These are phyloP conservation scores for Himalopsyche phryganea DNA, from an alignment of 1,140 invertebrate genomes.

Conservation along the genomic window DNA sequence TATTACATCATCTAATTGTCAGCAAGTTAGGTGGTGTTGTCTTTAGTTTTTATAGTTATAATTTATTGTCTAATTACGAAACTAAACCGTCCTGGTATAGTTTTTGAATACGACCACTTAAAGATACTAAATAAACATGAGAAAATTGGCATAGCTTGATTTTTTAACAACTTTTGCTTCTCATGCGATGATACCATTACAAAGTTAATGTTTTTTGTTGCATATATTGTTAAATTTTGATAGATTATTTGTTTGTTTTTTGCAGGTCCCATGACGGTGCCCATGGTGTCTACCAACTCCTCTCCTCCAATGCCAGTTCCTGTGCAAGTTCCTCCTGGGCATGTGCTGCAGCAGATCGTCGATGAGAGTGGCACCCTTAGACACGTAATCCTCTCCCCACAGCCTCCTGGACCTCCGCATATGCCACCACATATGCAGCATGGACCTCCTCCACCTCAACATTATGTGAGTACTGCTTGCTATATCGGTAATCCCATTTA, in stretches of 20 bases:
- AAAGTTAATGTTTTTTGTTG: too few species aligned
- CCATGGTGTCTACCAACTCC: conserved; percentile 74
- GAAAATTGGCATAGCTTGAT: too few species aligned
- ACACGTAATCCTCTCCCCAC: conserved; percentile 78
- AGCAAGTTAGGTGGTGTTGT: too few species aligned
- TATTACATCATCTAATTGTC: too few species aligned
- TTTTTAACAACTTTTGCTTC: too few species aligned
- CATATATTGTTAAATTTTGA: too few species aligned
- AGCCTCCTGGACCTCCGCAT: conserved; percentile 64
- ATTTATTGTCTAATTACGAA: too few species aligned
- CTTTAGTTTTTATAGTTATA: too few species aligned
- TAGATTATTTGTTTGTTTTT: not conserved
- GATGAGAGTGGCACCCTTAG: conserved; percentile 82
- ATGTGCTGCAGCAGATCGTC: conserved; percentile 84
- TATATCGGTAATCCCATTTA: not conserved
- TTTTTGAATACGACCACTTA: too few species aligned
- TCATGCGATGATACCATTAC: too few species aligned
- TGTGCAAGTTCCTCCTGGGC: conserved; percentile 84
- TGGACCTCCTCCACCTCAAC: conserved; percentile 47
- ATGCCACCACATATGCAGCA: conserved; percentile 54
- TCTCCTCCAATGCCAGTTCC: conserved; percentile 77
- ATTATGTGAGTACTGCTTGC: conserved; percentile 54
- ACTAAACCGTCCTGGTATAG: too few species aligned
- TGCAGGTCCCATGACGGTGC: conserved; percentile 69
- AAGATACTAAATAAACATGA: too few species aligned